Evolutionary conservation across 2,113 vertebrate species (phyloP).

Genomic region (Illadopsis cleaveri): DNA sequence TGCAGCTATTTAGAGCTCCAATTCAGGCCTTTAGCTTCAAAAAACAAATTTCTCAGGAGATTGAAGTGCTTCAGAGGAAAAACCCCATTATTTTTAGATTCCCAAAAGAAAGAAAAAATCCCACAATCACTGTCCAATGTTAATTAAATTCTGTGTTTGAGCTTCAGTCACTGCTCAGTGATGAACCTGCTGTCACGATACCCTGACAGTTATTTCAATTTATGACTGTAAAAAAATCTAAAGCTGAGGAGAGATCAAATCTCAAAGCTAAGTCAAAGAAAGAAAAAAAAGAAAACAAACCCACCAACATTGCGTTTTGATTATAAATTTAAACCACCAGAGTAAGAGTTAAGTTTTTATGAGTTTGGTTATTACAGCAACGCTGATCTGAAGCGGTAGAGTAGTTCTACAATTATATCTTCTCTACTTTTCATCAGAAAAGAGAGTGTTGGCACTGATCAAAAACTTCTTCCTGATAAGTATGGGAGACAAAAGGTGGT

Average conservation of each 20-base stretch:
- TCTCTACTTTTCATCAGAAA: neutral
- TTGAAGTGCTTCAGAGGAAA: neutral
- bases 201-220: conserved; percentile 3
- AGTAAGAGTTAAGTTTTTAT: neutral
- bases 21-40: neutral
- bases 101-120: neutral
- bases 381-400: neutral
- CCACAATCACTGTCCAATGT: neutral
- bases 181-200: neutral
- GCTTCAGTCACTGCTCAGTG: neutral
- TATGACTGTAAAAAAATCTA: neutral
- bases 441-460: neutral
- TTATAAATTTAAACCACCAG: neutral
- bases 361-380: neutral
- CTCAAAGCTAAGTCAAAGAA: neutral
- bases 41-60: neutral
- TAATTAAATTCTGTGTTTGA: conserved; percentile 42
- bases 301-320: neutral
- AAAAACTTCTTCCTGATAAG: neutral
- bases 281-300: neutral
- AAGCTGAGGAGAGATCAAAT: neutral
- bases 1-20: neutral
- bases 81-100: neutral
- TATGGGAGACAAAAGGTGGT: neutral
- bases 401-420: neutral